Percentiles rank a stretch among this genome's conserved stretches.
Conservation (phyloP, 2,888 invertebrate genomes). For the Panzeria rudis region DNA sequence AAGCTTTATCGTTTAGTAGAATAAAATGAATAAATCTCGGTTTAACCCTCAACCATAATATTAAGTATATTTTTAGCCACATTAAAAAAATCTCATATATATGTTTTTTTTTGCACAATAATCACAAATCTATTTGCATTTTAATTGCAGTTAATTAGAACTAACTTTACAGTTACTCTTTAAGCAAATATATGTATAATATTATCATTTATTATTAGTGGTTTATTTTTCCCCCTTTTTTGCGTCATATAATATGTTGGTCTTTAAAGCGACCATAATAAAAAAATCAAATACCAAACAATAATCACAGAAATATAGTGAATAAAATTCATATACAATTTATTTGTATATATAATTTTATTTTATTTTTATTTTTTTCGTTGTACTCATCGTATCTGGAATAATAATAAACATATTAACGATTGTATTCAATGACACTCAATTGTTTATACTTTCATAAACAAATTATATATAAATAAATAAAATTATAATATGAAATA, state of each 20-base stretch:
- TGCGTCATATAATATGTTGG: not conserved
- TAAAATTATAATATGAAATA: not conserved
- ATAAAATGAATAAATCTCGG: not conserved
- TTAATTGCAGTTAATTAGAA: constrained; percentile 69
- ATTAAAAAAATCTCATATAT: not conserved
- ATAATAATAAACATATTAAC: constrained; percentile 36
- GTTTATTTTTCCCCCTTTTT: not conserved
- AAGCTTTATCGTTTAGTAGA: too few relatives aligned
- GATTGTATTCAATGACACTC: not conserved
- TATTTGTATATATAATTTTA: constrained; percentile 10
- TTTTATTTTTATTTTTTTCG: not conserved
- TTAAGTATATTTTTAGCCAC: not conserved
- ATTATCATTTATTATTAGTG: constrained; percentile 34
- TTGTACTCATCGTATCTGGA: not conserved
- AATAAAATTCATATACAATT: not conserved
- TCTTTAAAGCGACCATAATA: not conserved
- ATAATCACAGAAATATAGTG: not conserved
- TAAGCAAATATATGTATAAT: constrained; percentile 16
- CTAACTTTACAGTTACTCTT: constrained; percentile 1
- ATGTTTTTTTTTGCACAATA: not conserved
- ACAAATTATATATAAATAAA: not conserved
- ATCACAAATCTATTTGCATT: constrained; percentile 46
- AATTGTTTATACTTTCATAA: constrained; percentile 5
- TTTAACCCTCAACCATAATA: not conserved
- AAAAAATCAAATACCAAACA: constrained; percentile 5